phyloP scores from a whole-genome alignment of 2,797 vertebrate genomes.

The Brachyrhaphis roseni region DNA sequence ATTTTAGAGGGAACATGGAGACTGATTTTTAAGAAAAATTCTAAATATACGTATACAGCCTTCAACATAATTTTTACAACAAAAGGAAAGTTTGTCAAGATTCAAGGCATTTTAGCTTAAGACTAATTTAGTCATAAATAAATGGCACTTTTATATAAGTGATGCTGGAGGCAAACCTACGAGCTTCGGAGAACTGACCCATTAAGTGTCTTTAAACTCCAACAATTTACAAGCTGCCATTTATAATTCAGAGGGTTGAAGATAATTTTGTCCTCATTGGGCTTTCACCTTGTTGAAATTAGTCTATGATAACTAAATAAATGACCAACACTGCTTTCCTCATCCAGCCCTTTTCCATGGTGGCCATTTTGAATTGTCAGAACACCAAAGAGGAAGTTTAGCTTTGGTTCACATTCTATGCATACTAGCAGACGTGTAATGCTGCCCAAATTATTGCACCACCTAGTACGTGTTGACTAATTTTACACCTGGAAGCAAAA shows the following conservation, averaged over 20 bases:
- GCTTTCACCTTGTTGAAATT: not conserved
- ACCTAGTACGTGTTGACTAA: not conserved
- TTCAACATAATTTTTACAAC: not conserved
- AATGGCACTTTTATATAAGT: not conserved
- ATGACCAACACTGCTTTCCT: not conserved
- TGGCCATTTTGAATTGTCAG: not conserved
- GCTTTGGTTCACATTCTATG: not conserved
- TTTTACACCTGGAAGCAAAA: not conserved
- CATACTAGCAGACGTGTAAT: not conserved
- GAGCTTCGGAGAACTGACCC: not conserved
- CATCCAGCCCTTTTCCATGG: not conserved
- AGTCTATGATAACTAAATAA: not conserved
- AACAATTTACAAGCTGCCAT: not conserved
- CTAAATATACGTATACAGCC: not conserved
- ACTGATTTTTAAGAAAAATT: not conserved
- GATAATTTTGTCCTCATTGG: not conserved
- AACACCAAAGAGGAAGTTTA: not conserved
- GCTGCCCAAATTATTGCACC: not conserved
- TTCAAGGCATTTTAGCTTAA: not conserved
- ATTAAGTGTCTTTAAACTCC: not conserved
- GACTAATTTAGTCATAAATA: not conserved
- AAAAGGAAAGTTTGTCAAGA: not conserved
- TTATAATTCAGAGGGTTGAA: not conserved
- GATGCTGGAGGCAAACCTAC: not conserved
- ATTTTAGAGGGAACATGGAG: not conserved